Evolutionary conservation across 2,797 vertebrate species (phyloP), one percentile per base, ranked within the genome.

Genomic region (Odontamblyopus rebecca): DNA sequence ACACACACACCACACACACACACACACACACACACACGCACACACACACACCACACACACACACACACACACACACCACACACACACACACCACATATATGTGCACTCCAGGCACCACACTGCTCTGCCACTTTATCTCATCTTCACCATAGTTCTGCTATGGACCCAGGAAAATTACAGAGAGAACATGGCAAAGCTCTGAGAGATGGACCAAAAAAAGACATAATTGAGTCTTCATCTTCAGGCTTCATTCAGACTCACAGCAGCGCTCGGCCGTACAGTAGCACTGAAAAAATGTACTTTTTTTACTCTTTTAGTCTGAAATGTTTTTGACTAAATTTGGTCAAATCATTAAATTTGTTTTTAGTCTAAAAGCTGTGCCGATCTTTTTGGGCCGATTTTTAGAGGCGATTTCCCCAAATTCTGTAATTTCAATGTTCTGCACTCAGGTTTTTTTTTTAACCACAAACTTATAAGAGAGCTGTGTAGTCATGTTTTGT

Each of bases 51-150:
- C n/a, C n/a, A n/a, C n/a, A n/a, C n/a, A n/a, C n/a, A n/a, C n/a
- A n/a, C n/a, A n/a, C n/a, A n/a, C n/a, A n/a, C n/a, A n/a, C n/a
- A n/a, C n/a, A n/a, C n/a, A n/a, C n/a, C n/a, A n/a, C 65, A 64
- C 41, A 3, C 41, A 13, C 41, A 44, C 41, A 44, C 41, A 73
- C 60, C 78, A 72, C 71, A 79, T 77, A 66, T 71, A 67, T 74
- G 71, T 75, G 76, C 71, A 72, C 73, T 68, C 69, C 75, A 68
- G 81, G 71, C 72, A 61, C 48, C 86, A 83, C 83, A 86, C 77
- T 82, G 78, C 11, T 53, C 68, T 56, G 60, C 57, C 76, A 81
- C 82, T 84, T 83, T 79, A 79, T 90, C 86, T 91, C 79, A 84
- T 86, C 83, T 80, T 68, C 71, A 72, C 79, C 71, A 71, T 64